A percentile compares a stretch with the other conserved stretches of the same genome.
Conservation (phyloP, 2,113 vertebrate species). For the Esox niger region DNA sequence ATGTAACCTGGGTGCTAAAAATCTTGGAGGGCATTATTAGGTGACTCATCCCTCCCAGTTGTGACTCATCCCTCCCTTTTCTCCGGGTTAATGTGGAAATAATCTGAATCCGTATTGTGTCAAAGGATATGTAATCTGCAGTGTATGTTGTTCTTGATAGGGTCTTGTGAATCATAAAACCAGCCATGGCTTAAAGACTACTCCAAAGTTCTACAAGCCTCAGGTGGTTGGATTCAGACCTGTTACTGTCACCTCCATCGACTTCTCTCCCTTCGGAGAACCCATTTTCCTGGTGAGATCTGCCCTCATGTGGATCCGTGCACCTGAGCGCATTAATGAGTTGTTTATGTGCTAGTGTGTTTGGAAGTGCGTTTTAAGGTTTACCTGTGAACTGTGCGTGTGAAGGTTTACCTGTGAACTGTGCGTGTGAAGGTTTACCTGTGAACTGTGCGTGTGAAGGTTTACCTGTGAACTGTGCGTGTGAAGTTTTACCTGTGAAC, state of each 20-base stretch:
- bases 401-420: no score
- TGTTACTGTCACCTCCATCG: conserved; percentile 77
- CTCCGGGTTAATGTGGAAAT: not conserved
- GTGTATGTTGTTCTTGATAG: conserved; percentile 57
- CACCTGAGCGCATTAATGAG: not conserved
- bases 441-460: no score
- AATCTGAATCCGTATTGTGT: not conserved
- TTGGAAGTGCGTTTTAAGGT: not conserved
- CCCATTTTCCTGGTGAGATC: conserved; percentile 85
- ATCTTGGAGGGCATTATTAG: no score
- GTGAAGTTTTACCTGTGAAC: no score
- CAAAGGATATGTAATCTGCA: no score
- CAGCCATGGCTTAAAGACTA: conserved; percentile 76
- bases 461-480: no score
- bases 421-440: no score
- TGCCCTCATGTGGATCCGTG: not conserved
- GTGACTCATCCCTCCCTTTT: not conserved
- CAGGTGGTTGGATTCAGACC: conserved; percentile 66
- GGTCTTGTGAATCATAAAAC: conserved; percentile 84
- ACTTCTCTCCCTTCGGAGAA: conserved; percentile 85
- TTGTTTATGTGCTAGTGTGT: not conserved
- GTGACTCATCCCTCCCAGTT: no score
- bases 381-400: not conserved
- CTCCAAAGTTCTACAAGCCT: conserved; percentile 80
- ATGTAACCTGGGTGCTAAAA: no score